These are phyloP conservation scores for Loris lydekkerianus DNA, from an alignment of 2,797 vertebrate genomes.

Conservation along the genomic window DNA sequence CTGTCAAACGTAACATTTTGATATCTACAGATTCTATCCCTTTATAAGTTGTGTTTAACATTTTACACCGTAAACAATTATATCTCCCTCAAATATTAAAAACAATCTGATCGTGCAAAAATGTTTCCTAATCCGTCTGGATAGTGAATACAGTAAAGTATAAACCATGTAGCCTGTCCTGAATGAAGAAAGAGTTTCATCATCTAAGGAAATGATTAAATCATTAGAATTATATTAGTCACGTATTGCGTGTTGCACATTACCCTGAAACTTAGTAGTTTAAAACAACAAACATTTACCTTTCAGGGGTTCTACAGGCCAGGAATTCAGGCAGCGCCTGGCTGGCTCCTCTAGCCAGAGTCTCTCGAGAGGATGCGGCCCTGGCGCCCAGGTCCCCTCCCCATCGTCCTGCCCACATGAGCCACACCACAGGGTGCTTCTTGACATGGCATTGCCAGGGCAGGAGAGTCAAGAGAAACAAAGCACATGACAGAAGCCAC, in stretches of 20 bases:
- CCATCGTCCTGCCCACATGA: rapidly evolving
- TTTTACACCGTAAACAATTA: background rate
- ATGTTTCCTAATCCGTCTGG: background rate
- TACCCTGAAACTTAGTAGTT: background rate
- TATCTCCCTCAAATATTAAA: background rate
- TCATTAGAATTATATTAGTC: background rate
- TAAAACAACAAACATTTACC: background rate
- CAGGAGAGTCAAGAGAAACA: background rate
- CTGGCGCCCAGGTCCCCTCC: background rate
- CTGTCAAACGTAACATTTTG: background rate
- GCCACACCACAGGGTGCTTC: background rate
- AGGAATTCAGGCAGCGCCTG: background rate
- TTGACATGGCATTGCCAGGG: too few relatives aligned
- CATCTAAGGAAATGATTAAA: background rate
- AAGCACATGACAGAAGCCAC: background rate
- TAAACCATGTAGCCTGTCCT: background rate
- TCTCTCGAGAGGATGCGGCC: background rate
- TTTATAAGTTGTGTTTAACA: background rate
- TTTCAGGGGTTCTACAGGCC: background rate
- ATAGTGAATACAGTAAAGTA: background rate
- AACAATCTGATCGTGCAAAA: background rate
- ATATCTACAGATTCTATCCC: background rate
- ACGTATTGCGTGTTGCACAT: background rate
- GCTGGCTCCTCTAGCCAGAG: background rate
- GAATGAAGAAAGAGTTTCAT: background rate